Conservation (phyloP, 2,797 vertebrate genomes). For the Xyrichtys novacula region DNA sequence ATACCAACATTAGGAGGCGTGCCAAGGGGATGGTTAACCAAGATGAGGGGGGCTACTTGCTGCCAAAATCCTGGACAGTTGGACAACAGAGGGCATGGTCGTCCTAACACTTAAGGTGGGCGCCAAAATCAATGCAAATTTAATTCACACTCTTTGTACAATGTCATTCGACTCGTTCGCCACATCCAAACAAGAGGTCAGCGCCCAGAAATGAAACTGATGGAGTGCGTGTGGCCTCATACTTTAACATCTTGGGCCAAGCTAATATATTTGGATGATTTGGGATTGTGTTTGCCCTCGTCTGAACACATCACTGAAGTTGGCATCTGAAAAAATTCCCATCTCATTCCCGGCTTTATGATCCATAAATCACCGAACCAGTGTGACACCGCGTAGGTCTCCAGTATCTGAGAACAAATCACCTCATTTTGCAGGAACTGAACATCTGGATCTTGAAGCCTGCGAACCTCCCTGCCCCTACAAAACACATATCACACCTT, state of each 20-base stretch:
- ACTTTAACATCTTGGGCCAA: not conserved
- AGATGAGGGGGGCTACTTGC: too few species aligned
- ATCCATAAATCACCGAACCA: conserved; percentile 21
- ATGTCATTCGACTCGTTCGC: too few species aligned
- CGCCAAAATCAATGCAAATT: too few species aligned
- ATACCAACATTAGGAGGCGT: too few species aligned
- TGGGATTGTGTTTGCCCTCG: too few species aligned
- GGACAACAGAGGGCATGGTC: too few species aligned
- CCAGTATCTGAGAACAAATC: conserved; percentile 20
- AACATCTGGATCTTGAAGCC: conserved; percentile 54
- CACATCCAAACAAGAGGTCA: too few species aligned
- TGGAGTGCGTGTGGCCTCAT: not conserved
- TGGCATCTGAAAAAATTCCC: conserved; percentile 17
- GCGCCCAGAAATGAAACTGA: not conserved
- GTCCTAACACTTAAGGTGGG: too few species aligned
- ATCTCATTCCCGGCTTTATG: not conserved
- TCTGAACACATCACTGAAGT: not conserved
- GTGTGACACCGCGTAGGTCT: not conserved
- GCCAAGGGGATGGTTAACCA: too few species aligned
- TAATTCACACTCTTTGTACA: too few species aligned
- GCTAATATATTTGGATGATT: too few species aligned
- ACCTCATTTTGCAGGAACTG: conserved; percentile 14
- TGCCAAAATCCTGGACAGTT: too few species aligned
- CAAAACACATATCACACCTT: conserved; percentile 46
- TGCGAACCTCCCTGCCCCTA: conserved; percentile 11